Evolutionary conservation across 1,140 invertebrate genomes (phyloP).

Genomic region (Drosophila carrolli): DNA sequence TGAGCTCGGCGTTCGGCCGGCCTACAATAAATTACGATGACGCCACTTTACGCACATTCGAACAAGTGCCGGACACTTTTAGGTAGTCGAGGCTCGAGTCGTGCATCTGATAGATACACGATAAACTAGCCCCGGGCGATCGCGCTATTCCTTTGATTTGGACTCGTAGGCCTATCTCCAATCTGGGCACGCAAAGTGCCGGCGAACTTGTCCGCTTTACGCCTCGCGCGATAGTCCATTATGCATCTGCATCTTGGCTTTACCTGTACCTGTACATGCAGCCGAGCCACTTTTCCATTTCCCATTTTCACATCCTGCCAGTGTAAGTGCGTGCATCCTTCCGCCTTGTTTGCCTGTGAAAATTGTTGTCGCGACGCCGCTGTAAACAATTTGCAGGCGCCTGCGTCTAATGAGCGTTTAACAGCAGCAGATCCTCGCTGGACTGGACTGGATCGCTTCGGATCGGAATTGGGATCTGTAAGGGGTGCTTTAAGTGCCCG

Average conservation of each 20-base stretch:
- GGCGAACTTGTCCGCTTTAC: slow-evolving; percentile 73
- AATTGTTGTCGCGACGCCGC: slow-evolving; percentile 79
- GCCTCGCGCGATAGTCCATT: slow-evolving; percentile 57
- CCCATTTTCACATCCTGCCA: slow-evolving; percentile 69
- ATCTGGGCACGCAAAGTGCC: slow-evolving; percentile 73
- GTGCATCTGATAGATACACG: slow-evolving; percentile 51
- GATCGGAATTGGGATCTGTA: slow-evolving; percentile 3
- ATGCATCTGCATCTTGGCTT: background rate
- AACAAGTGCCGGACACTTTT: slow-evolving; percentile 82
- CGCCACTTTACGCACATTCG: slow-evolving; percentile 82
- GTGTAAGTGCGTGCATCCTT: slow-evolving; percentile 54
- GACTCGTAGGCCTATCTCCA: slow-evolving; percentile 6
- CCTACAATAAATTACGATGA: slow-evolving; percentile 82
- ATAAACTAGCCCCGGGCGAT: slow-evolving; percentile 65
- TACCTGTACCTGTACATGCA: slow-evolving; percentile 24
- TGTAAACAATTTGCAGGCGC: slow-evolving; percentile 84
- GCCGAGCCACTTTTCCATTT: slow-evolving; percentile 3
- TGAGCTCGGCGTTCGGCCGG: slow-evolving; percentile 46
- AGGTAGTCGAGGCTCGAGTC: slow-evolving; percentile 48
- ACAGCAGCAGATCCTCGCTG: slow-evolving; percentile 42
- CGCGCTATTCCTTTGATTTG: slow-evolving; percentile 68
- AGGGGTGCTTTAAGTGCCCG: slow-evolving; percentile 62
- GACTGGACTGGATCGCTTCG: slow-evolving; percentile 13
- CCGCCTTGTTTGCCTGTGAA: slow-evolving; percentile 80
- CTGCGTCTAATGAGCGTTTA: slow-evolving; percentile 81